These are phyloP conservation scores for Aleadryas rufinucha DNA, from an alignment of 2,113 vertebrate species.

Conservation along the genomic window DNA sequence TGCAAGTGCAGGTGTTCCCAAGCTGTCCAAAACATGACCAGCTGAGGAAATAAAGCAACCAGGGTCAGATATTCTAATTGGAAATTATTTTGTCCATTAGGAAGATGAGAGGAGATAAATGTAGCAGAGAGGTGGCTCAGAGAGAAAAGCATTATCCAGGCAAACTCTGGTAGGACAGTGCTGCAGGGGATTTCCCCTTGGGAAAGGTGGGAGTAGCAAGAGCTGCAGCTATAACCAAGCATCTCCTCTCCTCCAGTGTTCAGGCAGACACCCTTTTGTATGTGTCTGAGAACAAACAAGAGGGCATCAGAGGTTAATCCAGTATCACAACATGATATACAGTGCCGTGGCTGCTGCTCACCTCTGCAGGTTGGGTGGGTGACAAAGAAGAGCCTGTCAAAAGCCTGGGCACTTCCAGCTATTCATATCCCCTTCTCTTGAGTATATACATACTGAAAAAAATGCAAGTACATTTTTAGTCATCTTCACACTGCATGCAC, in stretches of 20 bases:
- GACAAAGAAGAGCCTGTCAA: background rate
- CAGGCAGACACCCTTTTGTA: background rate
- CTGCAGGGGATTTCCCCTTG: background rate
- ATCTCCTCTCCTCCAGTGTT: background rate
- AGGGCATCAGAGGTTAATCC: background rate
- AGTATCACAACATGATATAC: background rate
- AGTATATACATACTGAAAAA: background rate
- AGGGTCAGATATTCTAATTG: background rate
- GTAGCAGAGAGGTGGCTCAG: background rate
- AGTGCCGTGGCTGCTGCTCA: background rate
- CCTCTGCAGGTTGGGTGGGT: background rate
- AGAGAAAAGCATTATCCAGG: background rate
- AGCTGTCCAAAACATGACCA: background rate
- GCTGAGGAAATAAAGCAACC: background rate
- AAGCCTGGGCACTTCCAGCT: background rate
- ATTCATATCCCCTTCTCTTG: background rate
- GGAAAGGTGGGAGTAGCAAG: background rate
- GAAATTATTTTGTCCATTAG: background rate
- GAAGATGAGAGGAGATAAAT: background rate
- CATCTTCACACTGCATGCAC: conserved; percentile 1
- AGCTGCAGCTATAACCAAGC: background rate
- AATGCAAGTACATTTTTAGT: background rate
- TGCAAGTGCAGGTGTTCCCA: background rate
- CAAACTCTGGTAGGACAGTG: rapidly evolving
- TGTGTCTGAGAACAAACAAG: rapidly evolving